Base-by-base conservation (phyloP, 30 jellyfish, hydroid and myxozoan genomes). In the Pelagia noctiluca region DNA sequence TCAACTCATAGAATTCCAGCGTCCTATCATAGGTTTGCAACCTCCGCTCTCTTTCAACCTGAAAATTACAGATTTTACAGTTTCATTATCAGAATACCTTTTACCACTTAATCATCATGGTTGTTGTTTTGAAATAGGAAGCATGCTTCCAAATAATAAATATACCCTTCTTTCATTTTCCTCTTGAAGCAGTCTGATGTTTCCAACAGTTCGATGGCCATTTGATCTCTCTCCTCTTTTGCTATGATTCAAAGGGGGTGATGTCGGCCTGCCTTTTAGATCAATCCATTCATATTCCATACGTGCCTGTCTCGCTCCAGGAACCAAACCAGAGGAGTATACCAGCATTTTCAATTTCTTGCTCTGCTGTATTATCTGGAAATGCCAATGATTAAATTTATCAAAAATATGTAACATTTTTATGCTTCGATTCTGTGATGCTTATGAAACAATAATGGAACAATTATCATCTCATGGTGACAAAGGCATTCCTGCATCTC, bases 201-300 rank as follows among this genome's bases (percentile, higher is more conserved):
- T 84, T 0, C 97, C 90, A 46, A 46, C 33, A 3, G 71, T 75
- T 57, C 90, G 70, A 3, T 71, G 50, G 30, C 84, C 35, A 29
- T 76, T 78, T 5, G 67, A 18, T 30, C 42, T 52, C 19, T 35
- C n/a, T 21, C 30, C 38, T 12, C 67, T 72, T 13, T 47, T 65
- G 24, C 86, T 64, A 54, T 47, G 46, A 37, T 86, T 54, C 30
- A 66, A 16, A 7, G 93, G 87, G 13, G 98, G 98, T 46, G 98
- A 93, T 1, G 90, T 73, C 7, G 97, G 96, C 38, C 84, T 31
- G 10, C 98, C 98, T 33, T 80, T 80, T 19, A 88, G 65, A 67
- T 87, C 96, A 8, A 93, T 85, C 98, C 98, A 93, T 77, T 87
- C 96, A 47, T 93, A 93, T 34, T 88, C 96, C 24, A 87, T 68